These are phyloP conservation scores for Lagopus muta DNA, from an alignment of 2,113 vertebrate species.

Conservation along the genomic window DNA sequence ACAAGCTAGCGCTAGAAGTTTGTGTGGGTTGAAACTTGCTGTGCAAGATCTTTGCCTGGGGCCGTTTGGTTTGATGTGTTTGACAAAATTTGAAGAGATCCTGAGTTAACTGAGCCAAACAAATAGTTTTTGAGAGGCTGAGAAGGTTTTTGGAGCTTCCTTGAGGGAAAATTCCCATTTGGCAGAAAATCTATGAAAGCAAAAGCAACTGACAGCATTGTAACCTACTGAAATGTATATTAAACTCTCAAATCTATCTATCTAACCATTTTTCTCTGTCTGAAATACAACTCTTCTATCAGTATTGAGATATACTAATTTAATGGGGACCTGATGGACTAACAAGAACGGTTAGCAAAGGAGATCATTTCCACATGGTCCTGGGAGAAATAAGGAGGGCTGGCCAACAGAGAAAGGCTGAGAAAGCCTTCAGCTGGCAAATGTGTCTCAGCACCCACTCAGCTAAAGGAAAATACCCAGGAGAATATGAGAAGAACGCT, in stretches of 20 bases:
- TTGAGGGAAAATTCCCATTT: conserved; percentile 57
- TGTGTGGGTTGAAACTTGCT: conserved; percentile 68
- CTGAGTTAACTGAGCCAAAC: conserved; percentile 32
- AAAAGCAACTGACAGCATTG: neutral
- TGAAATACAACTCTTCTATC: neutral
- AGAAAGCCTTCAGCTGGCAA: neutral
- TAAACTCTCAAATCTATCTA: neutral
- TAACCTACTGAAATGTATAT: neutral
- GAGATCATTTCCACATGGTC: neutral
- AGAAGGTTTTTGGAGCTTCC: conserved; percentile 42
- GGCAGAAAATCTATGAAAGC: conserved; percentile 42
- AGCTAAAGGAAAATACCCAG: neutral
- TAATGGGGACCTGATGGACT: neutral
- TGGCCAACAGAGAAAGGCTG: neutral
- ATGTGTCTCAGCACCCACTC: neutral
- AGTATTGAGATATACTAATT: neutral
- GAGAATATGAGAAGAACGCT: neutral
- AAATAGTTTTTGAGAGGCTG: conserved; percentile 52
- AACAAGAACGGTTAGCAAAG: neutral
- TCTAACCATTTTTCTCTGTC: neutral
- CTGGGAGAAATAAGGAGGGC: neutral
- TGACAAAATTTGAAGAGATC: conserved; percentile 60
- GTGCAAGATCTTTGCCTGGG: conserved; percentile 26
- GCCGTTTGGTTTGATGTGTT: conserved; percentile 65
- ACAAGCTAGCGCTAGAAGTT: conserved; percentile 53